Base-by-base conservation (phyloP, 2,888 invertebrate genomes). In the Machimus atricapillus region DNA sequence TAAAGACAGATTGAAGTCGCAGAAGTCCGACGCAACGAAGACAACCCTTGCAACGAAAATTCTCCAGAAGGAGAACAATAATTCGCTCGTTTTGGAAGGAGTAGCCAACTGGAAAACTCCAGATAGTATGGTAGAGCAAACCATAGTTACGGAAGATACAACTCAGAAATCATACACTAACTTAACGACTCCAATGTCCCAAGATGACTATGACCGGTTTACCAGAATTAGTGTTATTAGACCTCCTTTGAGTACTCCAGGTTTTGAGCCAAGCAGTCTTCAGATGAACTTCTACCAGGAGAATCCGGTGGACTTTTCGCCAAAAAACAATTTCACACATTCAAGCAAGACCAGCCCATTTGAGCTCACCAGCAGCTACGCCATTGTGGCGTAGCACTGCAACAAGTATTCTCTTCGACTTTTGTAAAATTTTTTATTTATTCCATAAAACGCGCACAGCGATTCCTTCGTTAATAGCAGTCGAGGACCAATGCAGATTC, bases 261-360 rank as follows among this genome's bases (percentile, higher is more conserved):
- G 86, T 89, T 0, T 89, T 89, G 2, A 88, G 90, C 88, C 90
- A 90, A 46, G 5, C 31, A 34, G 52, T 4, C 31, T 87, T 2
- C 87, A 88, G 77, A 79, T 88, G 79, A 88, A 87, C 74, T 88
- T 87, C 86, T 89, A 89, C 40, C 92, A 92, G 88, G 92, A 92
- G 43, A 91, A 91, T 87, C 92, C 92, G 3, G 91, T 92, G 2
- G 92, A 92, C 88, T 92, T 92, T 87, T 92, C 92, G 82, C 92
- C 92, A 19, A 92, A 92, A 86, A 92, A 92, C 87, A 92, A 91
- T 89, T 92, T 92, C 27, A 90, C 91, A 87, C 92, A 92, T 90
- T 91, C 92, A 88, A 90, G 91, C 66, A 92, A 91, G 88, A 92
- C 92, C 85, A 92, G 92, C 90, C 92, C 92, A 34, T 92, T 92